A percentile compares a stretch with the other conserved stretches of the same genome.
These are phyloP conservation scores for Apomyelois bistriatella DNA, from an alignment of 2,888 invertebrate genomes.

Conservation along the genomic window DNA sequence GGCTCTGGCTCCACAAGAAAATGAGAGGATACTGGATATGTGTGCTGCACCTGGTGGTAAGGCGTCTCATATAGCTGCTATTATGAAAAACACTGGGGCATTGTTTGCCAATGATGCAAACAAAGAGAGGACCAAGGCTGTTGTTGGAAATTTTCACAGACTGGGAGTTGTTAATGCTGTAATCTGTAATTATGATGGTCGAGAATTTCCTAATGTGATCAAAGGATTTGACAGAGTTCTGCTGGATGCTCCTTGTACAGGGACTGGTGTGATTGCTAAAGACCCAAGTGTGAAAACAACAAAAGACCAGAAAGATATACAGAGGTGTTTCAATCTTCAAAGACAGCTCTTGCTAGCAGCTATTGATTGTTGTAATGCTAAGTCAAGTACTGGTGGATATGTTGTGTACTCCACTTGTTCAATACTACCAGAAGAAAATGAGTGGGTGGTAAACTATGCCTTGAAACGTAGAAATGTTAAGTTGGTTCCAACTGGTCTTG, in stretches of 20 bases:
- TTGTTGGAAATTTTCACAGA: slow-evolving; percentile 97
- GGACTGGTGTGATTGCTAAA: slow-evolving; percentile 98
- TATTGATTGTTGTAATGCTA: slow-evolving; percentile 97
- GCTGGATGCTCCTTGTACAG: slow-evolving; percentile 98
- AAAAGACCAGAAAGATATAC: slow-evolving; percentile 94
- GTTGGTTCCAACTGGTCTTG: slow-evolving; percentile 94
- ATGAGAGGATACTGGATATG: slow-evolving; percentile 97
- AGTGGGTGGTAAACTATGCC: slow-evolving; percentile 97
- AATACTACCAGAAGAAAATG: slow-evolving; percentile 98
- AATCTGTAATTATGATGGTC: slow-evolving; percentile 93
- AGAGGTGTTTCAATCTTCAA: slow-evolving; percentile 95
- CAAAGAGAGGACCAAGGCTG: slow-evolving; percentile 92
- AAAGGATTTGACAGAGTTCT: slow-evolving; percentile 97
- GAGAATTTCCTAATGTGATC: slow-evolving; percentile 90
- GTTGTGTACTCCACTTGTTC: slow-evolving; percentile 99
- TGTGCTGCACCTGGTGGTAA: slow-evolving; percentile 99
- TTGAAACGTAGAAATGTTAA: slow-evolving; percentile 96
- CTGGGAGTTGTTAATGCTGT: slow-evolving; percentile 97
- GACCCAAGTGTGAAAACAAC: slow-evolving; percentile 97
- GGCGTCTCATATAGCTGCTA: slow-evolving; percentile 97
- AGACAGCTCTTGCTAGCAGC: slow-evolving; percentile 95
- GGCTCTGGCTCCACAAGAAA: slow-evolving; percentile 97
- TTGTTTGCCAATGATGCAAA: slow-evolving; percentile 98
- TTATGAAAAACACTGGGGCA: slow-evolving; percentile 99
- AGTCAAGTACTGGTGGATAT: slow-evolving; percentile 94